A percentile compares a stretch with the other conserved stretches of the same genome.
These are phyloP conservation scores for Trachymyrmex septentrionalis DNA, from an alignment of 1,140 invertebrate genomes.

Conservation along the genomic window DNA sequence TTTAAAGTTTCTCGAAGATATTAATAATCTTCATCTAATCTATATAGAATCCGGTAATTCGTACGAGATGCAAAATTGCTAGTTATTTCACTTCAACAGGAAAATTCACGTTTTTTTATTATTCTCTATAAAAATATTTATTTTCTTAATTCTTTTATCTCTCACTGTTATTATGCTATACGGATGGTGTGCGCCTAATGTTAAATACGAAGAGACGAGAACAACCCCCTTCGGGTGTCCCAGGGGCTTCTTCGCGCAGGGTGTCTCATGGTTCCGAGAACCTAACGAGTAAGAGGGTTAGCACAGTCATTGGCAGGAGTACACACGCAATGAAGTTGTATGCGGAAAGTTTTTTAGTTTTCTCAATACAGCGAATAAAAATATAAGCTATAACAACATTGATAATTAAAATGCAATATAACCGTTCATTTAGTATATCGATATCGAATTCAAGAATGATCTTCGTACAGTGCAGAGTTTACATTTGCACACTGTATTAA, in stretches of 20 bases:
- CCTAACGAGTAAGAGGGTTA: slow-evolving; percentile 52
- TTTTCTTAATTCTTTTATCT: neutral
- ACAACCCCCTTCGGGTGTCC: slow-evolving; percentile 61
- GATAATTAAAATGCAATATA: neutral
- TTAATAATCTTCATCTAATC: neutral
- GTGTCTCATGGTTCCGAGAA: slow-evolving; percentile 73
- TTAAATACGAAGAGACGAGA: neutral
- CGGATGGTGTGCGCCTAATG: slow-evolving; percentile 19
- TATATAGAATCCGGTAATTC: neutral
- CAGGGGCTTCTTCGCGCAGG: slow-evolving; percentile 68
- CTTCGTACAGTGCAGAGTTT: too few species aligned
- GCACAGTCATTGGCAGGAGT: neutral
- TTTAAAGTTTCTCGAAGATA: neutral
- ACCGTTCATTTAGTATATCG: neutral
- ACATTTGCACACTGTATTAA: neutral
- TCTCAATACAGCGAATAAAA: neutral
- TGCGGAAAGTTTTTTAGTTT: neutral
- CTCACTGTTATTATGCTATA: neutral
- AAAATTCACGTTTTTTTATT: neutral
- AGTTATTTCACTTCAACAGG: neutral
- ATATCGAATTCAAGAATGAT: neutral
- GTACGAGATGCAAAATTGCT: neutral
- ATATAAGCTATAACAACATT: neutral
- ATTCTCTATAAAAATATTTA: neutral
- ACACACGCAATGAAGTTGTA: slow-evolving; percentile 19